Evolutionary conservation across 1,140 invertebrate genomes (phyloP), one percentile per base, ranked within the genome.

Genomic region (Cotesia glomerata): DNA sequence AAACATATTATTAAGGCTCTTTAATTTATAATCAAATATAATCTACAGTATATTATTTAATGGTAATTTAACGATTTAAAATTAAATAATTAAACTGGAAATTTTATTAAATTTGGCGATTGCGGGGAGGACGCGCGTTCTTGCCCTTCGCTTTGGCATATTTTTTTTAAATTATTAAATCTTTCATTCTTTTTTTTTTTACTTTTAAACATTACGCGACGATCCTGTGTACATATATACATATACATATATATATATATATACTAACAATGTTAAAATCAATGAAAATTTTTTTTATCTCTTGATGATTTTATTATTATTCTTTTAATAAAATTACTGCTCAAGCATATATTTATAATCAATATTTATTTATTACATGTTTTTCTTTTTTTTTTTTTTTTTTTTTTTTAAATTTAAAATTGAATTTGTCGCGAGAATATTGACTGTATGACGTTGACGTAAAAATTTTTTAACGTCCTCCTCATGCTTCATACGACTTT

Each of bases 11-110:
- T 84, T 84, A 83, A 84, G 81, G 79, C 80, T 86, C 82, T 85
- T 86, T 85, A 84, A 83, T 83, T 84, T 85, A 86, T 86, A 85
- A 84, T 81, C 81, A 84, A 85, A 77, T 84, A 83, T 83, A 84
- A 82, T 81, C 85, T 26, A 62, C 26, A 34, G 13, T 26, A 62
- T 62, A 62, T 62, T 13, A 11, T 16, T 62, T 61, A n/a, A 61
- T 26, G 58, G 32, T 61, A 61, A 61, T 61, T 32, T 35, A 62
- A 62, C 39, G 11, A 45, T 45, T 45, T 45, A 45, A 45, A 62
- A 35, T 13, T 16, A 7, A 56, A 14, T 18, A 56, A 56, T 56
- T 56, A 18, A 56, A 56, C 4, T 56, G 52, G n/a, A 18, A 56
- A 13, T 18, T 14, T 3, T 13, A 18, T 0, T 13, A 56, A 56